These are phyloP conservation scores for Cancer borealis DNA, from an alignment of 2,888 invertebrate species.

Conservation along the genomic window DNA sequence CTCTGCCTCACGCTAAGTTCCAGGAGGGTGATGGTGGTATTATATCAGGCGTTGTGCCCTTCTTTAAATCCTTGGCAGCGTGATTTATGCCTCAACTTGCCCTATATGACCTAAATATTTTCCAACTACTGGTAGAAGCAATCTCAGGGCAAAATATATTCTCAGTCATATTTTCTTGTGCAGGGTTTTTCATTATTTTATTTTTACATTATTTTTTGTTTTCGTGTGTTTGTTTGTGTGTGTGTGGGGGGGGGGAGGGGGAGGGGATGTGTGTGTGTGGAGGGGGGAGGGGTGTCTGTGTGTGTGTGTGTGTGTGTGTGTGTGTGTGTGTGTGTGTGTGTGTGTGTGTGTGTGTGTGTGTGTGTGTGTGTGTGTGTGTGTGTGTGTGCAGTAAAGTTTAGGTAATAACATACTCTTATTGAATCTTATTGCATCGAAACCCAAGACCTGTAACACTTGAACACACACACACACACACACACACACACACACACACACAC, in stretches of 20 bases:
- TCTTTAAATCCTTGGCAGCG: not conserved
- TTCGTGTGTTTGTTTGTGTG: no score
- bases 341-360: no score
- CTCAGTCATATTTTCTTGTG: not conserved
- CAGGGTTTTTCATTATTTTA: not conserved
- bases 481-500: not conserved
- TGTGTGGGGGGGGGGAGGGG: no score
- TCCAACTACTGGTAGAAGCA: not conserved
- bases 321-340: no score
- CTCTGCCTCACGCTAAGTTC: not conserved
- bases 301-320: no score
- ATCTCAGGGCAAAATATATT: not conserved
- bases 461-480: not conserved
- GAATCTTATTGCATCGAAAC: not conserved
- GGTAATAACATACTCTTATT: not conserved
- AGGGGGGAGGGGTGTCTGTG: no score
- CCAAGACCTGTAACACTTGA: not conserved
- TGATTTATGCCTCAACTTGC: constrained; percentile 36
- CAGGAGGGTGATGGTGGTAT: not conserved
- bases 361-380: no score
- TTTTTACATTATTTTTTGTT: not conserved
- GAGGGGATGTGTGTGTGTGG: no score
- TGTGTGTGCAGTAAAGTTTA: not conserved
- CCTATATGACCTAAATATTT: constrained; percentile 14
- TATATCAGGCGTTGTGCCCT: constrained; percentile 2